Percentiles rank a stretch among this genome's conserved stretches.
Evolutionary conservation across 2,888 invertebrate species (phyloP).

Genomic region (Tenthredo notha): DNA sequence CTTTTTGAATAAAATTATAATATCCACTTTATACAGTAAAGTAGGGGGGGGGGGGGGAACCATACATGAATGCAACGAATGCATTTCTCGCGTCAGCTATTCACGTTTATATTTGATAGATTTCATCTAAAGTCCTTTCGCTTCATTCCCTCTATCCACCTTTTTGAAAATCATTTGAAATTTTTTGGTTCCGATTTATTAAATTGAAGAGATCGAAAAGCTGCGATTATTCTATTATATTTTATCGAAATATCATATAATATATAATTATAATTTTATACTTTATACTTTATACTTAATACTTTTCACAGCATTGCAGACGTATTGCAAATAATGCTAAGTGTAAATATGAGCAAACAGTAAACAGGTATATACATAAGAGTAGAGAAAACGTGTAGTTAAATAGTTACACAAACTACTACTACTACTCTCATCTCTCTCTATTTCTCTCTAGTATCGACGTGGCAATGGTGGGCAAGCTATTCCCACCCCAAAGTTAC

Average conservation of each 20-base stretch:
- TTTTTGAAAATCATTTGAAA: no score
- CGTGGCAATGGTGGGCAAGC: not conserved
- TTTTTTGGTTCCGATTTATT: not conserved
- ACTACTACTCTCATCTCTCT: not conserved
- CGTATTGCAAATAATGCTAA: no score
- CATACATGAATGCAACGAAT: not conserved
- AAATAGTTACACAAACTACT: constrained; percentile 2
- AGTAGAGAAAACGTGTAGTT: not conserved
- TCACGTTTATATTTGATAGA: not conserved
- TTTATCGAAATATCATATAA: no score
- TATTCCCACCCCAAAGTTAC: not conserved
- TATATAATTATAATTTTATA: no score
- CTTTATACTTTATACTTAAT: no score
- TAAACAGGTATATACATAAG: not conserved
- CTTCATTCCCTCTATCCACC: no score
- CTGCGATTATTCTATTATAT: no score
- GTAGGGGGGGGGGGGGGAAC: no score
- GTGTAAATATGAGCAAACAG: no score
- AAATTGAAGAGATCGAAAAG: no score
- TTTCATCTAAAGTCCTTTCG: no score
- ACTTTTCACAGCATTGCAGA: no score
- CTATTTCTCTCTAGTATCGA: not conserved
- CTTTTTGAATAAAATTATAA: not conserved
- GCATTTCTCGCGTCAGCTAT: not conserved
- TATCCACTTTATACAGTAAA: not conserved